A percentile compares a stretch with the other conserved stretches of the same genome.
Conservation (phyloP, 2,888 invertebrate genomes). For the Aproaerema taeniolella region DNA sequence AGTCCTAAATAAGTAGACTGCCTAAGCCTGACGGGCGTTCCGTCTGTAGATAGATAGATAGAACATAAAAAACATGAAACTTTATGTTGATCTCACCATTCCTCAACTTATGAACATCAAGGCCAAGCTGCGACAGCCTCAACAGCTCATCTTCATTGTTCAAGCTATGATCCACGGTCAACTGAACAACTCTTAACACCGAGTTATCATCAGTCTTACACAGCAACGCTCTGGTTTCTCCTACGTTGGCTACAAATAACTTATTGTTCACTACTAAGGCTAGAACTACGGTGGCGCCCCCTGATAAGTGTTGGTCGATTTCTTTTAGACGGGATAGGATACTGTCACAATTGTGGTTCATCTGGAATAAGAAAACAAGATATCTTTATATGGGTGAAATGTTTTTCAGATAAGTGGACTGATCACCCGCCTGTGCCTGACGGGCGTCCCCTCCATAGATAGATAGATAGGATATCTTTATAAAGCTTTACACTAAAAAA, state of each 20-base stretch:
- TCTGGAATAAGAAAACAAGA: slow-evolving; percentile 32
- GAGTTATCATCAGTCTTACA: slow-evolving; percentile 64
- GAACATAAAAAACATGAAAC: too few species aligned
- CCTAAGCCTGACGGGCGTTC: too few species aligned
- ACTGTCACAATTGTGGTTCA: slow-evolving; percentile 63
- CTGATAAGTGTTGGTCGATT: slow-evolving; percentile 86
- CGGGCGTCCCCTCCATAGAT: too few species aligned
- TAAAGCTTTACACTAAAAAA: too few species aligned
- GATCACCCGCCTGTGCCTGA: too few species aligned
- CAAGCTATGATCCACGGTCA: slow-evolving; percentile 91
- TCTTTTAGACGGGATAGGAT: slow-evolving; percentile 82
- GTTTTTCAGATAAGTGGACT: too few species aligned
- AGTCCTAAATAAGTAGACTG: too few species aligned
- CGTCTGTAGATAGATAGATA: too few species aligned
- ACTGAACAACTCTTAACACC: slow-evolving; percentile 70
- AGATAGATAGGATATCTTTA: too few species aligned
- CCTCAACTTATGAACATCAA: slow-evolving; percentile 83
- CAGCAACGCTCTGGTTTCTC: slow-evolving; percentile 87
- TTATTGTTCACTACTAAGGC: slow-evolving; percentile 86
- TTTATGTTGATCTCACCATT: slow-evolving; percentile 77
- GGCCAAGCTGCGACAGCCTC: slow-evolving; percentile 84
- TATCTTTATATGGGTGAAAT: too few species aligned
- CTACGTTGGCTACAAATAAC: slow-evolving; percentile 92
- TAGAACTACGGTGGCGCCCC: slow-evolving; percentile 90
- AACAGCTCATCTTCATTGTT: slow-evolving; percentile 90